Conservation (phyloP, 2,888 invertebrate species). For the Lobophora halterata region DNA sequence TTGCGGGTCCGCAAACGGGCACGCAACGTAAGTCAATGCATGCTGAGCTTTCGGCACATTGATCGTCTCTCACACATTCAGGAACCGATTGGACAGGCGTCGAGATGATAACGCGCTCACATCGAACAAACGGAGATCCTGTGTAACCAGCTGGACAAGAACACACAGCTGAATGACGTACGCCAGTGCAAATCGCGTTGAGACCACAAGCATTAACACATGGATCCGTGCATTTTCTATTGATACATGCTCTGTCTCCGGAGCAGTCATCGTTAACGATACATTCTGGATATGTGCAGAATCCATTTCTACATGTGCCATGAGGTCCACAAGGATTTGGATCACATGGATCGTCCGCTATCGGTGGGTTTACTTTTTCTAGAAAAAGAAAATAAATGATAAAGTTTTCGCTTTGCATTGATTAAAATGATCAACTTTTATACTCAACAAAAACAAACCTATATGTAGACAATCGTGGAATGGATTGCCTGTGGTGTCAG, state of each 20-base stretch:
- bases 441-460: too few relatives aligned
- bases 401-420: constrained; percentile 1
- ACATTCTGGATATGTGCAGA: constrained; percentile 91
- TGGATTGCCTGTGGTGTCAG: constrained; percentile 88
- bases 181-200: constrained; percentile 89
- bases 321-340: constrained; percentile 87
- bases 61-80: constrained; percentile 88
- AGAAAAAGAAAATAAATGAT: neutral
- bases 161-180: constrained; percentile 88
- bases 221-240: constrained; percentile 91
- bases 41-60: constrained; percentile 91
- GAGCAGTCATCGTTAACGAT: constrained; percentile 93
- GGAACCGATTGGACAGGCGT: constrained; percentile 80
- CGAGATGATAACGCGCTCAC: constrained; percentile 67
- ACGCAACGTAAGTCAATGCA: constrained; percentile 88
- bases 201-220: constrained; percentile 90
- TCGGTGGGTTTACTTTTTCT: constrained; percentile 50
- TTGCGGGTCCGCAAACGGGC: constrained; percentile 86
- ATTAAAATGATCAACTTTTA: too few relatives aligned
- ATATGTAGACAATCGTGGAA: constrained; percentile 83
- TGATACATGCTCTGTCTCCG: constrained; percentile 89
- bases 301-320: constrained; percentile 83
- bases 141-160: constrained; percentile 89
- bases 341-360: constrained; percentile 82
- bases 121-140: constrained; percentile 89